Percentiles rank a stretch among this genome's conserved stretches.
Evolutionary conservation across 2,113 vertebrate species (phyloP).

Genomic region (Petrocephalus microphthalmus): DNA sequence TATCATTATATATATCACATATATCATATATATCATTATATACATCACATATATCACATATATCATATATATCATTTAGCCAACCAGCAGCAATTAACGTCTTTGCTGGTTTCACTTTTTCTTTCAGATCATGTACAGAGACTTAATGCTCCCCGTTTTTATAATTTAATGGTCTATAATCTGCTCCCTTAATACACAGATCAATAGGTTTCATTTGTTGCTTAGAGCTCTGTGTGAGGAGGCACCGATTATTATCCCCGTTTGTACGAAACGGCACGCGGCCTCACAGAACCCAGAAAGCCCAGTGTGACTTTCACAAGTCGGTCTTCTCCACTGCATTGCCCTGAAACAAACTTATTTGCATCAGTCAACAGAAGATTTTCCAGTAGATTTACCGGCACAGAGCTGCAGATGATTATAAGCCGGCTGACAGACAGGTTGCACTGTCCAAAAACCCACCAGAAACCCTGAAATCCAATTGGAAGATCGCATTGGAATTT

Average conservation of each 20-base stretch:
- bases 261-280: neutral
- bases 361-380: neutral
- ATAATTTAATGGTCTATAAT: neutral
- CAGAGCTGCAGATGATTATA: neutral
- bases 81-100: neutral
- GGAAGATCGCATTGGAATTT: neutral
- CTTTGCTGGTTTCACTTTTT: neutral
- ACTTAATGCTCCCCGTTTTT: neutral
- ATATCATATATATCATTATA: no score
- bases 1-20: no score
- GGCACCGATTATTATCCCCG: neutral
- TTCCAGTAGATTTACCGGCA: neutral
- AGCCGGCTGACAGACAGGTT: neutral
- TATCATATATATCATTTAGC: constrained; percentile 6
- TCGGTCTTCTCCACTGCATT: neutral
- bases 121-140: neutral
- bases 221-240: constrained; percentile 39
- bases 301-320: neutral
- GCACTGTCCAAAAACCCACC: neutral
- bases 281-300: neutral
- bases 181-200: constrained; percentile 42
- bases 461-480: neutral
- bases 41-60: no score
- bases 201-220: constrained; percentile 51
- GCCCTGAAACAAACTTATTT: neutral